phyloP scores from a whole-genome alignment of 2,797 vertebrate genomes.

The Mastacembelus armatus region DNA sequence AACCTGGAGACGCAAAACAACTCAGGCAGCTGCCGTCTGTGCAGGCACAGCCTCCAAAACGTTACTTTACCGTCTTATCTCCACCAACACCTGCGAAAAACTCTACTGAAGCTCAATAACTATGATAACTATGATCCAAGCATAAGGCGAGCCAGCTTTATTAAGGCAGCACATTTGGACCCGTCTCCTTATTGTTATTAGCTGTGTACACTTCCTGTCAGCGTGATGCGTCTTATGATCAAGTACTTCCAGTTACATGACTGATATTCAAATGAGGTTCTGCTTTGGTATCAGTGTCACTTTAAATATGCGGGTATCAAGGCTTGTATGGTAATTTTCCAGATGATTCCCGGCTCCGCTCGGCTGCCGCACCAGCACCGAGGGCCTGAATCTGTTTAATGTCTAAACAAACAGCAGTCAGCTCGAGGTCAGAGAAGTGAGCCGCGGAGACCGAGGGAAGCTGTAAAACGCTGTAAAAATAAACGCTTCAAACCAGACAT shows the following conservation, averaged over 20 bases:
- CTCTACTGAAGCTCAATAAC: no score
- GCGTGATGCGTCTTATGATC: neutral
- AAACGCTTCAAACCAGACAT: conserved; percentile 52
- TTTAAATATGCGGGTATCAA: conserved; percentile 17
- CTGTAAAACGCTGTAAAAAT: conserved; percentile 50
- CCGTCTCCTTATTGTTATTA: no score
- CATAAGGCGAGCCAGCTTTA: no score
- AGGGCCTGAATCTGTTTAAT: conserved; percentile 63
- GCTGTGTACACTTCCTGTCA: neutral
- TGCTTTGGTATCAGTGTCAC: conserved; percentile 31
- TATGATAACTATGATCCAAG: no score
- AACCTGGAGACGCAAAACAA: no score
- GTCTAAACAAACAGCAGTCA: conserved; percentile 62
- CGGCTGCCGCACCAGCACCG: conserved; percentile 15
- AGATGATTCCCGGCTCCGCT: conserved; percentile 31
- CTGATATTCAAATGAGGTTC: conserved; percentile 24
- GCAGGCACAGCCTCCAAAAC: no score
- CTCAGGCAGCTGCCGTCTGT: no score
- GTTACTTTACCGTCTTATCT: no score
- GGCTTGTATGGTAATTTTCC: conserved; percentile 46
- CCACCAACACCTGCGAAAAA: no score
- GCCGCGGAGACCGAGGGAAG: conserved; percentile 39
- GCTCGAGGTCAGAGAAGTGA: conserved; percentile 60
- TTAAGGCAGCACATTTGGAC: no score
- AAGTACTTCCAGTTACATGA: neutral